A percentile compares a stretch with the other conserved stretches of the same genome.
These are phyloP conservation scores for Mongoloraphidia duomilia DNA, from an alignment of 2,888 invertebrate genomes.

Conservation along the genomic window DNA sequence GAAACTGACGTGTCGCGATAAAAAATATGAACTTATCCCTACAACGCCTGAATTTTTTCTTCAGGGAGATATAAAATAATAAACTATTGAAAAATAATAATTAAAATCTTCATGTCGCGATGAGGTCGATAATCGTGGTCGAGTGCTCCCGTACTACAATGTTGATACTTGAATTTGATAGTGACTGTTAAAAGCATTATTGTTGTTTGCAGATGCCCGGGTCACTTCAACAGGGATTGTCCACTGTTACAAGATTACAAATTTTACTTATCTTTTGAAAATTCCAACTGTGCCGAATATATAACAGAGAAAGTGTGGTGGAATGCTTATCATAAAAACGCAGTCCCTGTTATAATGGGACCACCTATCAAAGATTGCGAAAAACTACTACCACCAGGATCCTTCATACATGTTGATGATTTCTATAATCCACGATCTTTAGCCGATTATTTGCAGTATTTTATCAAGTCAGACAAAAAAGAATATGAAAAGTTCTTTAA, in stretches of 20 bases:
- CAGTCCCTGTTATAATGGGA: slow-evolving; percentile 53
- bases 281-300: slow-evolving; percentile 52
- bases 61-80: too few species aligned
- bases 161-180: too few species aligned
- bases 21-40: too few species aligned
- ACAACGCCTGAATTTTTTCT: too few species aligned
- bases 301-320: slow-evolving; percentile 56
- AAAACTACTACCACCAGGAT: slow-evolving; percentile 42
- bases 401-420: slow-evolving; percentile 44
- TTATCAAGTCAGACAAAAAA: slow-evolving; percentile 28
- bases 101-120: too few species aligned
- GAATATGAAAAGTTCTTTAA: slow-evolving; percentile 34
- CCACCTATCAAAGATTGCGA: slow-evolving; percentile 30
- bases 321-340: slow-evolving; percentile 44
- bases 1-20: too few species aligned
- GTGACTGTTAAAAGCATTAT: too few species aligned
- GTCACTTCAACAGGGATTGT: slow-evolving; percentile 47
- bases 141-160: too few species aligned
- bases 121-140: too few species aligned
- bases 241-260: slow-evolving; percentile 38
- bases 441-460: slow-evolving; percentile 34
- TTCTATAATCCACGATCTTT: slow-evolving; percentile 35
- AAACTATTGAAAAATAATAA: too few species aligned
- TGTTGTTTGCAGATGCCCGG: slow-evolving; percentile 42
- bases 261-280: slow-evolving; percentile 58